Evolutionary conservation across 2,113 vertebrate genomes (phyloP).

Genomic region (Pterophyllum scalare): DNA sequence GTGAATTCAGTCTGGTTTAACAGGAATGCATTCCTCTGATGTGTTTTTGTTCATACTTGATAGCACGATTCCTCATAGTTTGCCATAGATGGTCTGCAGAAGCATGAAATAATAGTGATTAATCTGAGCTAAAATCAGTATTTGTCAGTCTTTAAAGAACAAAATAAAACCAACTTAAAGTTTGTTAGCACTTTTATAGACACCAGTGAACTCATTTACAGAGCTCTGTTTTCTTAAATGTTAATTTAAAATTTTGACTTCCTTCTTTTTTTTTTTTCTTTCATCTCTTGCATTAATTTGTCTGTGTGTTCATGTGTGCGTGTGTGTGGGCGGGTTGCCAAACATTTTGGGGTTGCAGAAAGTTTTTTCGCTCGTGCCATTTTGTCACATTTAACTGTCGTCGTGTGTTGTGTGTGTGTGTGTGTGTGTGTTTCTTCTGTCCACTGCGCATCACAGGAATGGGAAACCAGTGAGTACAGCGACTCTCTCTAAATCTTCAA

Average conservation of each 20-base stretch:
- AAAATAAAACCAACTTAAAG: background rate
- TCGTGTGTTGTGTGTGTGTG: constrained; percentile 64
- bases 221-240: background rate
- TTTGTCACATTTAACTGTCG: constrained; percentile 56
- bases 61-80: background rate
- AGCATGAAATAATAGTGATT: background rate
- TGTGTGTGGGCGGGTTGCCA: background rate
- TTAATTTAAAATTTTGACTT: background rate
- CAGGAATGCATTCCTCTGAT: background rate
- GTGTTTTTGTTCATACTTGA: constrained; percentile 15
- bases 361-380: background rate
- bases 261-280: background rate
- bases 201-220: background rate
- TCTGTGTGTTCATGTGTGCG: constrained; percentile 3
- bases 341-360: background rate
- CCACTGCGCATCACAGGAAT: constrained; percentile 82
- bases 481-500: constrained; percentile 60
- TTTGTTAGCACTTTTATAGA: background rate
- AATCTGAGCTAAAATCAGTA: background rate
- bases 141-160: background rate
- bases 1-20: background rate
- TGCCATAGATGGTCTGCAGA: constrained; percentile 12
- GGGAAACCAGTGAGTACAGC: constrained; percentile 87
- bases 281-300: background rate
- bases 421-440: constrained; percentile 78